These are phyloP conservation scores for Actenoides hombroni DNA, from an alignment of 2,113 vertebrate genomes.

Conservation along the genomic window DNA sequence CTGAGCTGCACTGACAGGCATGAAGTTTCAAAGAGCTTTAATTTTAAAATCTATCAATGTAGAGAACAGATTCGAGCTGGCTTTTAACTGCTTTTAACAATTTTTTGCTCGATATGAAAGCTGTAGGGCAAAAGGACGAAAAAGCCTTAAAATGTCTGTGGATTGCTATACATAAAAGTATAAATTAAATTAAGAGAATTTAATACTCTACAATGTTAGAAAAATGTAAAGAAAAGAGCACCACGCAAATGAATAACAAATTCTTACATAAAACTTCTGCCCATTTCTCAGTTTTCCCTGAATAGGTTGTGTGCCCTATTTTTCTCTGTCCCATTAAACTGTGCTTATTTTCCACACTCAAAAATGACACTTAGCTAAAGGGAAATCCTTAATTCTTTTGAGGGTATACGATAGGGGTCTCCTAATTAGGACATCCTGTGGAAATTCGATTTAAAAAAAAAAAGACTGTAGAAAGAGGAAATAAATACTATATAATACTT, in stretches of 20 bases:
- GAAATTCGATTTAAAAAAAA: background rate
- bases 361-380: background rate
- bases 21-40: constrained; percentile 16
- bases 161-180: background rate
- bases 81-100: constrained; percentile 25
- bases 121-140: background rate
- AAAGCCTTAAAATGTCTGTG: background rate
- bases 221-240: background rate
- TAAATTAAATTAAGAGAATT: background rate
- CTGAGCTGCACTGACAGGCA: background rate
- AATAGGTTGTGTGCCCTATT: background rate
- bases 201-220: background rate
- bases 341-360: background rate
- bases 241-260: background rate
- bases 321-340: background rate
- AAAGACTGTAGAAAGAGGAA: background rate
- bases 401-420: background rate
- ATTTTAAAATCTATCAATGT: constrained; percentile 24
- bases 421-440: constrained; percentile 8
- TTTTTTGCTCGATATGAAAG: background rate
- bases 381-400: constrained; percentile 23
- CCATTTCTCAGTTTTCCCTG: background rate
- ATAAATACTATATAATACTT: background rate
- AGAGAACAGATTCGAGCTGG: background rate
- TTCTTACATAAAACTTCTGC: background rate